These are phyloP conservation scores for Podarcis cretensis DNA, from an alignment of 2,113 vertebrate genomes.

Conservation along the genomic window DNA sequence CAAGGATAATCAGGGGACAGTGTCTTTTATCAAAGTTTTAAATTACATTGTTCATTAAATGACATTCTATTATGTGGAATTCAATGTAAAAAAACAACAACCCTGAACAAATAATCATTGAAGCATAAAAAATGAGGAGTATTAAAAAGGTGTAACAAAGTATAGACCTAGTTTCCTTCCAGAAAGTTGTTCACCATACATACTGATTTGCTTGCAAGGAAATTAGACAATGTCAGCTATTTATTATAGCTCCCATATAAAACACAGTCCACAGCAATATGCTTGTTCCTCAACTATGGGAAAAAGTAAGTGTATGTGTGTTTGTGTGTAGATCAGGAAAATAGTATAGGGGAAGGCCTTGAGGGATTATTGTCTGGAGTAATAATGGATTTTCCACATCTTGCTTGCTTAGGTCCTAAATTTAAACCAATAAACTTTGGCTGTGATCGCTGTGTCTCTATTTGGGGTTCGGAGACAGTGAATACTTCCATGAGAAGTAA, in stretches of 20 bases:
- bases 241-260: background rate
- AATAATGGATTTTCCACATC: background rate
- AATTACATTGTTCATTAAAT: no score
- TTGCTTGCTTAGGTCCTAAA: background rate
- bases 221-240: background rate
- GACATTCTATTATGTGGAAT: no score
- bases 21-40: no score
- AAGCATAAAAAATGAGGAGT: no score
- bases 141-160: no score
- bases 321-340: background rate
- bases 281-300: background rate
- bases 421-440: background rate
- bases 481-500: background rate
- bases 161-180: no score
- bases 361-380: background rate
- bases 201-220: no score
- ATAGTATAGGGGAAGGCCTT: background rate
- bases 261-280: background rate
- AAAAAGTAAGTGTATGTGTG: background rate
- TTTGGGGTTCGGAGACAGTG: background rate
- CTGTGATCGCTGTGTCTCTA: background rate
- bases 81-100: no score
- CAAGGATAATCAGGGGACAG: no score
- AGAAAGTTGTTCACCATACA: no score
- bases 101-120: no score